Evolutionary conservation across 2,113 vertebrate species (phyloP).

Genomic region (Cyprinodon tularosa): DNA sequence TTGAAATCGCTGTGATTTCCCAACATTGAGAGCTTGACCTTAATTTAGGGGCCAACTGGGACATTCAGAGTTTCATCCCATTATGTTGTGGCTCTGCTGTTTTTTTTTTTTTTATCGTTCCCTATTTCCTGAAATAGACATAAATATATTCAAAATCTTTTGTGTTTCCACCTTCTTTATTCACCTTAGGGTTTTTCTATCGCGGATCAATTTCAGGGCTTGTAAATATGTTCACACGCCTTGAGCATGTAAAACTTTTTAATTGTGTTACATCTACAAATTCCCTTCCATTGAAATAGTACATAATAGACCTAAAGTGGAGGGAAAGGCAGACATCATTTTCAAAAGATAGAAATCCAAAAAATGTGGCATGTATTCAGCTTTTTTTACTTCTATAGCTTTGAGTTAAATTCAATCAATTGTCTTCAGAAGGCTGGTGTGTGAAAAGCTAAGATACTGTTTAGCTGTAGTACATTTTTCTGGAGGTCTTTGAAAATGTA

Average conservation of each 20-base stretch:
- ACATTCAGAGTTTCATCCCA: background rate
- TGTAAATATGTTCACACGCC: background rate
- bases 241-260: background rate
- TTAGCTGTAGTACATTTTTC: too few relatives aligned
- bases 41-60: slow-evolving; percentile 10
- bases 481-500: too few relatives aligned
- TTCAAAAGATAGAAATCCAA: too few relatives aligned
- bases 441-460: too few relatives aligned
- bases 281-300: background rate
- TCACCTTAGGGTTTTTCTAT: background rate
- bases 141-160: slow-evolving; percentile 17
- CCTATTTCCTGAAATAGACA: slow-evolving; percentile 19
- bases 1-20: slow-evolving; percentile 17
- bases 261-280: background rate
- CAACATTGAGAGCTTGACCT: background rate
- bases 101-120: background rate
- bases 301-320: too few relatives aligned
- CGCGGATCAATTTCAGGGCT: slow-evolving; percentile 1
- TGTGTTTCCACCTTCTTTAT: background rate
- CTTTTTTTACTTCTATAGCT: too few relatives aligned
- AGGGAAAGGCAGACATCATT: too few relatives aligned
- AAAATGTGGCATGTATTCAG: too few relatives aligned
- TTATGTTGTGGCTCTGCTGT: slow-evolving; percentile 9
- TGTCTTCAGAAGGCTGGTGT: too few relatives aligned
- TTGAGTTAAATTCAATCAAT: too few relatives aligned